phyloP scores from a whole-genome alignment of 2,113 vertebrate species.

The Zosterops hypoxanthus region DNA sequence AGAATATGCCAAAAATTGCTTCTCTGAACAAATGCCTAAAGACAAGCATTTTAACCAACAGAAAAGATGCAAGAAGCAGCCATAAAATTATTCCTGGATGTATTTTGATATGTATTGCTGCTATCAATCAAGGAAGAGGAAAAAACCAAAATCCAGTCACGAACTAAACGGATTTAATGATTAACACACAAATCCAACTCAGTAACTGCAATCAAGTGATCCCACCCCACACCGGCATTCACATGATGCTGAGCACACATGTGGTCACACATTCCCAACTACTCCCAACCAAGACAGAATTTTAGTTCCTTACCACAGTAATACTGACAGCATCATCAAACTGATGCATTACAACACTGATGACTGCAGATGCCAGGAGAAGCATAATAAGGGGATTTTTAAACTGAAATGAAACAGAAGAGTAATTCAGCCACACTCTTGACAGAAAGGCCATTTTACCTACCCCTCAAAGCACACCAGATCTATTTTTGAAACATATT shows the following conservation, averaged over 20 bases:
- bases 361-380: slow-evolving; percentile 95
- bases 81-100: neutral
- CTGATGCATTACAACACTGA: slow-evolving; percentile 97
- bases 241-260: neutral
- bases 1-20: neutral
- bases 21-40: neutral
- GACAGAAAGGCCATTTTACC: neutral
- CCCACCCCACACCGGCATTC: neutral
- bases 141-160: neutral
- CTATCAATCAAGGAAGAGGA: neutral
- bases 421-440: slow-evolving; percentile 25
- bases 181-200: neutral
- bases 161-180: neutral
- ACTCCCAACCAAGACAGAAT: neutral
- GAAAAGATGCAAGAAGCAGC: neutral
- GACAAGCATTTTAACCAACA: neutral
- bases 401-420: slow-evolving; percentile 82
- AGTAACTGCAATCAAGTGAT: neutral
- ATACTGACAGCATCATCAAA: slow-evolving; percentile 99
- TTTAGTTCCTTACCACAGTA: slow-evolving; percentile 88
- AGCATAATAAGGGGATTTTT: slow-evolving; percentile 98
- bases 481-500: neutral
- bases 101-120: neutral
- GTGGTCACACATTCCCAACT: neutral
- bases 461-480: neutral